A percentile compares a stretch with the other conserved stretches of the same genome.
Evolutionary conservation across 2,888 invertebrate species (phyloP).

Genomic region (Cheilosia impressa): DNA sequence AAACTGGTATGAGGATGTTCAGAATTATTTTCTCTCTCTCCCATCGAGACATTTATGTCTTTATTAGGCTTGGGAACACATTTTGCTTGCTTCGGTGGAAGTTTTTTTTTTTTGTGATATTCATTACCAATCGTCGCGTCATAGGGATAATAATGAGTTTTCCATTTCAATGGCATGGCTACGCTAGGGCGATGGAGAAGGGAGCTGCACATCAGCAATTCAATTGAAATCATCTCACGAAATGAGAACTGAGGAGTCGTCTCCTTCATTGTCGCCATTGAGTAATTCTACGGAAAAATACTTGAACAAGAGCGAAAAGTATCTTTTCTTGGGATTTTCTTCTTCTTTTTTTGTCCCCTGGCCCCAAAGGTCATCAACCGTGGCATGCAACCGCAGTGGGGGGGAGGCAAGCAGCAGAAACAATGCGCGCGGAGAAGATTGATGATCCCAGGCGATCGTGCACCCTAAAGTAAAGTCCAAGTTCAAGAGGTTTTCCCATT

Average conservation of each 20-base stretch:
- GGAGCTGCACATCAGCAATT: constrained; percentile 57
- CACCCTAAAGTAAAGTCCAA: constrained; percentile 60
- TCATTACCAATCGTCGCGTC: constrained; percentile 53
- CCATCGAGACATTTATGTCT: constrained; percentile 50
- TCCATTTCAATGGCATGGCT: constrained; percentile 59
- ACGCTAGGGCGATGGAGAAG: not conserved
- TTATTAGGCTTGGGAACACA: constrained; percentile 46
- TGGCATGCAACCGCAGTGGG: constrained; percentile 16
- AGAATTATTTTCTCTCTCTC: constrained; percentile 35
- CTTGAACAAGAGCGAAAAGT: constrained; percentile 10
- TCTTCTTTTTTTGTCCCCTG: not conserved
- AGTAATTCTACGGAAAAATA: constrained; percentile 51
- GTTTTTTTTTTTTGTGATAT: constrained; percentile 22
- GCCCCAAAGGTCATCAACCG: constrained; percentile 65
- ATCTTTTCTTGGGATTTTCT: constrained; percentile 31
- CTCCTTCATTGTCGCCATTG: constrained; percentile 4
- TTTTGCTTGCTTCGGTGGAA: constrained; percentile 32
- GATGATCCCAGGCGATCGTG: constrained; percentile 66
- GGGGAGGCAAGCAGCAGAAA: not conserved
- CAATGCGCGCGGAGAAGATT: constrained; percentile 51
- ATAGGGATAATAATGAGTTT: constrained; percentile 57
- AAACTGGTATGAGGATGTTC: constrained; percentile 53
- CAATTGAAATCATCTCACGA: constrained; percentile 70
- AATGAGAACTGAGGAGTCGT: constrained; percentile 19
- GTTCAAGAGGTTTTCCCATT: constrained; percentile 70